Percentiles rank a stretch among this genome's conserved stretches.
Evolutionary conservation across 2,888 invertebrate species (phyloP).

Genomic region (Parapristionchus giblindavisi): DNA sequence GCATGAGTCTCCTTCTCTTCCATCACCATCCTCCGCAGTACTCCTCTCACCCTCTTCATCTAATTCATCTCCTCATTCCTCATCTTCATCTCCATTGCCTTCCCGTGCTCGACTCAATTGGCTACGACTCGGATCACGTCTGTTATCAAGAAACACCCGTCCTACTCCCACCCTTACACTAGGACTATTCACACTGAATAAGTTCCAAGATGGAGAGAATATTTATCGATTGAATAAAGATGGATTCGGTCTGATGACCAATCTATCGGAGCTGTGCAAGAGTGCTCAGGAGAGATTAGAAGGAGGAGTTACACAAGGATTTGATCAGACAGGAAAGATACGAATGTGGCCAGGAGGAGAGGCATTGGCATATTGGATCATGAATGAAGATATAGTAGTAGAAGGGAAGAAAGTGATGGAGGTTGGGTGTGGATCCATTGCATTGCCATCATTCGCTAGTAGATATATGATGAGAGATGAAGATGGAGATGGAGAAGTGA

Average conservation of each 20-base stretch:
- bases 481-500: conserved; percentile 35
- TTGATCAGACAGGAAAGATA: conserved; percentile 58
- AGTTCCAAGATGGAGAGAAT: not conserved
- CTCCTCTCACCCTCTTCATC: not conserved
- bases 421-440: conserved; percentile 53
- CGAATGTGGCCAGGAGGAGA: conserved; percentile 57
- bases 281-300: conserved; percentile 23
- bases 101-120: conserved; percentile 12
- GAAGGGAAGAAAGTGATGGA: conserved; percentile 44
- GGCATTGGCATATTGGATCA: conserved; percentile 43
- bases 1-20: not conserved
- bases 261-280: conserved; percentile 4
- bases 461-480: too few relatives aligned
- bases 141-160: not conserved
- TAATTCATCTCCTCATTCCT: not conserved
- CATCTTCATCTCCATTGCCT: conserved; percentile 2
- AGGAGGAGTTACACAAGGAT: conserved; percentile 39
- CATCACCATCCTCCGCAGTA: not conserved
- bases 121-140: conserved; percentile 3
- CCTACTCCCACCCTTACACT: conserved; percentile 22
- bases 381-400: conserved; percentile 9
- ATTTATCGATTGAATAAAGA: conserved; percentile 8
- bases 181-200: conserved; percentile 16
- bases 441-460: too few relatives aligned
- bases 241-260: not conserved